Evolutionary conservation across 2,888 invertebrate genomes (phyloP), one percentile per base, ranked within the genome.

Genomic region (Agelastica alni): DNA sequence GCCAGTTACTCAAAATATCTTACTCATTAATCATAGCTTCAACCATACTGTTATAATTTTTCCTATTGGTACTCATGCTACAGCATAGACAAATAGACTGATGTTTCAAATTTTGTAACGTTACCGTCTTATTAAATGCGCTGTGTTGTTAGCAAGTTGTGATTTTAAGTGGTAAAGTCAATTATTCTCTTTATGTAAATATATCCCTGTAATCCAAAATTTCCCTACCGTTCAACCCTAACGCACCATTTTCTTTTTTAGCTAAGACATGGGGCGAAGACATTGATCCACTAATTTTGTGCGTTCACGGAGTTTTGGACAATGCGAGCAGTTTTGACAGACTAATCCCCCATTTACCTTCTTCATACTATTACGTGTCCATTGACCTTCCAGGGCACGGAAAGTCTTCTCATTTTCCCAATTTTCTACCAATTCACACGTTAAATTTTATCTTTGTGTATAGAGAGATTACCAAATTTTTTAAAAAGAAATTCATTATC

Each of bases 311-410:
- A 0, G 68, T 76, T 53, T 74, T 80, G 61, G 85, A 86, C 68
- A 83, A 84, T 2, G 81, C 82, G 0, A 82, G 81, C 2, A 77
- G 80, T 30, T 85, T 83, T 70, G 78, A 84, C 51, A 76, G 79
- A 0, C 68, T 86, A 1, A 77, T 83, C n/a, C 77, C 78, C 9
- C 63, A 78, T n/a, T 66, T 86, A 31, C 82, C 84, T 0, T 70
- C 66, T 9, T 69, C 4, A 20, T 77, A 61, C 68, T 79, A 63
- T 62, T 82, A 69, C 63, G 71, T 79, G 12, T 75, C 75, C 47
- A 67, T 80, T 34, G 85, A 86, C 62, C 70, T 85, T 4, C 85
- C 85, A 0, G 83, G 87, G 0, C 83, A 80, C 55, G 85, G 85
- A 0, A 77, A 71, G 32, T 85, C 85, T 0, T 81, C 81, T 49